phyloP scores from a whole-genome alignment of 2,888 invertebrate genomes.

The Altica lythri region DNA sequence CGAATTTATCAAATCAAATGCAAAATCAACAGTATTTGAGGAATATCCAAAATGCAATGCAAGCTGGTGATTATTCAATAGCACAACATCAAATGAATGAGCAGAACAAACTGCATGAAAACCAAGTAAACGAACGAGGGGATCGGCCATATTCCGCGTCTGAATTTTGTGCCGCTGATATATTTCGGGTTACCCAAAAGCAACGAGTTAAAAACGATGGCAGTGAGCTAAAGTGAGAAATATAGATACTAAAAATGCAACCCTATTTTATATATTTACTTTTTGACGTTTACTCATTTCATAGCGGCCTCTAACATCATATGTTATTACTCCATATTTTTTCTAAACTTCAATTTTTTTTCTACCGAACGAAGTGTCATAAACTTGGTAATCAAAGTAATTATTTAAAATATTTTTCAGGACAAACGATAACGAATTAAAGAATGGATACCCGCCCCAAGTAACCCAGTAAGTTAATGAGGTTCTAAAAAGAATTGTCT shows the following conservation, averaged over 20 bases:
- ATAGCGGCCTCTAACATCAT: too few species aligned
- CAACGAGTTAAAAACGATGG: conserved; percentile 3
- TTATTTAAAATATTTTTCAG: too few species aligned
- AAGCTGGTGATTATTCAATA: not conserved
- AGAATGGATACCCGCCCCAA: conserved; percentile 37
- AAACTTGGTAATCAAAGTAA: too few species aligned
- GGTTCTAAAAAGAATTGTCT: not conserved
- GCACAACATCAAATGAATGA: not conserved
- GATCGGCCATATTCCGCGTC: conserved; percentile 5
- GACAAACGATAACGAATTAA: conserved; percentile 25
- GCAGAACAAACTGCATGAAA: not conserved
- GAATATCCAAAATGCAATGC: not conserved
- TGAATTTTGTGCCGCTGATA: not conserved
- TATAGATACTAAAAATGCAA: not conserved
- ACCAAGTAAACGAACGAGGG: not conserved
- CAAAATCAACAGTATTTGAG: not conserved
- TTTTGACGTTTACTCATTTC: too few species aligned
- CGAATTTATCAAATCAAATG: too few species aligned
- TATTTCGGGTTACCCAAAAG: not conserved
- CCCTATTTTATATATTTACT: too few species aligned
- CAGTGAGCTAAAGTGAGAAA: conserved; percentile 6
- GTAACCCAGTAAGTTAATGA: conserved; percentile 25
- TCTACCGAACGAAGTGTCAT: too few species aligned
- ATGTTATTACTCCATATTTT: too few species aligned
- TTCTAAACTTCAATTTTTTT: too few species aligned